Base-by-base conservation (phyloP, 2,888 invertebrate species). In the Camptogramma bilineatum region DNA sequence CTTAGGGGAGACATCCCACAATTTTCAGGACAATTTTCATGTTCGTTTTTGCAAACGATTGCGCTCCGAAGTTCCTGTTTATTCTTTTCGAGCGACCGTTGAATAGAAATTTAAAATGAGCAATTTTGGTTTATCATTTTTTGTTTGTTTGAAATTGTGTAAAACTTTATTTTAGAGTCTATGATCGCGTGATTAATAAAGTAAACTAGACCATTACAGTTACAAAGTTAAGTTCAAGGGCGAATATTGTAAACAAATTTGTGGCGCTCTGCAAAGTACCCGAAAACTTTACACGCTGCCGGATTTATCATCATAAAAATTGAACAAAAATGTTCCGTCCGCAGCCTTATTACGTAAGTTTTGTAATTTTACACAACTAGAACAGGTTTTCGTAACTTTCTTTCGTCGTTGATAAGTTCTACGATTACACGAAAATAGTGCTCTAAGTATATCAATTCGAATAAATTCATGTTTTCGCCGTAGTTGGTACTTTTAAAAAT, bases 1-100 rank as follows among this genome's bases (percentile, higher is more conserved):
- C 87, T 91, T 84, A 83, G 82, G 82, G 82, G 81, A 87, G 85
- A 79, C 78, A 79, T 81, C 76, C 70, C 75, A 76, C 80, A 83
- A 84, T 79, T 81, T 81, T 79, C 79, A 75, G 78, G 64, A 67
- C 76, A 80, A 80, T 80, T 75, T 72, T 68, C 64, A 31, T 48
- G 58, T 63, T 46, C 65, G 54, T 68, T 59, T 60, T 63, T 47
- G 62, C 28, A 3, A 5, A 28, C 53, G 50, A 66, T 68, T 59
- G 42, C 47, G 47, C 52, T 63, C 42, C 63, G 63, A 57, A 50
- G 68, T 56, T 24, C 18, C 53, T 63, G 61, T 66, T 39, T 39
- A 3, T 39, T 39, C 39, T 39, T 39, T 39, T 28, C 7, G 28
- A 28, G 28, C 28, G 28, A 28, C 7, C 28, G 28, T 28, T 7